Conservation (phyloP, 2,113 vertebrate species). For the Platanista minor region DNA sequence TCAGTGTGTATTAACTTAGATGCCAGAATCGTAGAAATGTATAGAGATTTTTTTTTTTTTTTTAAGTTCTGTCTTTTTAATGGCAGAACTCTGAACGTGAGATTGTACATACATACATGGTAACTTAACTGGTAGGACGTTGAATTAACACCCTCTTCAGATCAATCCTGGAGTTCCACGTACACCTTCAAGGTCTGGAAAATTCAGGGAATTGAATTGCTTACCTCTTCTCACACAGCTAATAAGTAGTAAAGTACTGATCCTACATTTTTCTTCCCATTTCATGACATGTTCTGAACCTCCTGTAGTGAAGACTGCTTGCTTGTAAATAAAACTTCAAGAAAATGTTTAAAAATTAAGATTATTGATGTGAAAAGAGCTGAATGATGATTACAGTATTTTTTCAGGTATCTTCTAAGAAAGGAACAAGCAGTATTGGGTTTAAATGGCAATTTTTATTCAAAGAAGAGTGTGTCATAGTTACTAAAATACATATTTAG, state of each 20-base stretch:
- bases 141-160: neutral
- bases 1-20: neutral
- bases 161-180: neutral
- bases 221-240: neutral
- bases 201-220: neutral
- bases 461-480: neutral
- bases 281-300: neutral
- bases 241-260: neutral
- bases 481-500: neutral
- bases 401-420: neutral
- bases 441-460: constrained; percentile 40
- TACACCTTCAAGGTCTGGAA: neutral
- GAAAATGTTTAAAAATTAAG: neutral
- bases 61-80: neutral
- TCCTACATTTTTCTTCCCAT: neutral
- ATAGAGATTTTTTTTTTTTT: neutral
- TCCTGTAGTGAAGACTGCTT: neutral
- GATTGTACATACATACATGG: neutral
- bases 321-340: neutral
- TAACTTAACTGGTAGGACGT: neutral
- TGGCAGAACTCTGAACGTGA: neutral
- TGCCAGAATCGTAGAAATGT: neutral
- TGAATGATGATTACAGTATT: neutral
- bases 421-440: neutral
- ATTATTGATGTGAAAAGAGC: neutral